Base-by-base conservation (phyloP, 2,797 vertebrate species). In the Enteromius unitaeniatus region DNA sequence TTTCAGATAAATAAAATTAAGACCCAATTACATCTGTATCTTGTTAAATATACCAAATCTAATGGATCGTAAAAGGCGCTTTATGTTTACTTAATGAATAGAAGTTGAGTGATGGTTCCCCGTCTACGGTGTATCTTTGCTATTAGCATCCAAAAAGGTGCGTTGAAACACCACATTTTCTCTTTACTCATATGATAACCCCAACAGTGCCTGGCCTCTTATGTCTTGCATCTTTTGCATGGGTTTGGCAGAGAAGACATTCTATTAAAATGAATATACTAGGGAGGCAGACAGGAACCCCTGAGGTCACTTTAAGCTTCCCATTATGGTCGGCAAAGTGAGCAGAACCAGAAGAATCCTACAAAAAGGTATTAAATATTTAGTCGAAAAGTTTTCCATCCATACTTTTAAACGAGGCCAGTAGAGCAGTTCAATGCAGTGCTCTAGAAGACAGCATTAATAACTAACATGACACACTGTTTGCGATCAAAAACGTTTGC, bases 251-350 rank as follows among this genome's bases (percentile, higher is more conserved):
- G 89, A 83, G 90, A 90, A 92, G 89, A 82, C 90, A 88, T 89
- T 64, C 92, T 88, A 91, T 94, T 93, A 93, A 93, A 94, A 92
- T 90, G 85, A 93, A 93, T 92, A 91, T 91, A 82, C 88, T 88
- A 37, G 51, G 79, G 88, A 87, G 83, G 88, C 90, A 90, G 91
- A 87, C 90, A 85, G 88, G 86, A 87, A 83, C 84, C 87, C 85
- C 58, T 74, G 83, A 84, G 89, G 85, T 90, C 81, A 86, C 86
- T 90, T 90, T 89, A 88, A 89, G 90, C 37, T 85, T 79, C 78
- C 78, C 72, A 86, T 91, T 89, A 91, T 89, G 85, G 88, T 87
- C 85, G 23, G 51, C 2, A 88, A 80, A 77, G 77, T 13, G 55
- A 89, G 68, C 34, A 76, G 68, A 65, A 79, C 65, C 60, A 65